Conservation (phyloP, 1,140 invertebrate species). For the Caenorhabditis briggsae region DNA sequence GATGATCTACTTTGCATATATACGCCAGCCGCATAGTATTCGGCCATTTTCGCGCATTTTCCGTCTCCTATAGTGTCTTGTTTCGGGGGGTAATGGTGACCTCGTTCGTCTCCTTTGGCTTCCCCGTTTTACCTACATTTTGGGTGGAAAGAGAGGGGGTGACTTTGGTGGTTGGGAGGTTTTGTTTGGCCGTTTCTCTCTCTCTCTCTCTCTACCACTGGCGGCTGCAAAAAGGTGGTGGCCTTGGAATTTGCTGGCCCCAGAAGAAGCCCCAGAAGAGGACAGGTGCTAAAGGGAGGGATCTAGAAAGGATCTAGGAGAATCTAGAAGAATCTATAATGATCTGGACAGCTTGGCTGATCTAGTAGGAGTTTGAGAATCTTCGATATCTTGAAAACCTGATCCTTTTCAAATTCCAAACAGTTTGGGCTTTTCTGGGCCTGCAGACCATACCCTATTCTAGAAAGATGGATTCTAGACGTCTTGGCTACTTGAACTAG, state of each 20-base stretch:
- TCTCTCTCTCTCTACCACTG: background rate
- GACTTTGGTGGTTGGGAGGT: background rate
- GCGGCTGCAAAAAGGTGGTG: background rate
- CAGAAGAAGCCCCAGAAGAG: no score
- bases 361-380: no score
- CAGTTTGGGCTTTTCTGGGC: no score
- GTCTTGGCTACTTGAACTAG: no score
- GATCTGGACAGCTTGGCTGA: background rate
- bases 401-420: no score
- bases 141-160: background rate
- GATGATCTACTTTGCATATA: background rate
- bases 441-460: no score
- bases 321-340: no score
- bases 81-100: conserved; percentile 23
- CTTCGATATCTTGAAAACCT: no score
- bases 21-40: no score
- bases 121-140: conserved; percentile 12
- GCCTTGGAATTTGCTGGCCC: background rate
- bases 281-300: no score
- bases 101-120: background rate
- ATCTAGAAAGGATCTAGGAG: no score
- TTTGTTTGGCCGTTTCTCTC: conserved; percentile 30
- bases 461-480: no score
- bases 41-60: background rate
- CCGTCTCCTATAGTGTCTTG: background rate